Base-by-base conservation (phyloP, 2,888 invertebrate species). In the Rambutsinella grinnellia region DNA sequence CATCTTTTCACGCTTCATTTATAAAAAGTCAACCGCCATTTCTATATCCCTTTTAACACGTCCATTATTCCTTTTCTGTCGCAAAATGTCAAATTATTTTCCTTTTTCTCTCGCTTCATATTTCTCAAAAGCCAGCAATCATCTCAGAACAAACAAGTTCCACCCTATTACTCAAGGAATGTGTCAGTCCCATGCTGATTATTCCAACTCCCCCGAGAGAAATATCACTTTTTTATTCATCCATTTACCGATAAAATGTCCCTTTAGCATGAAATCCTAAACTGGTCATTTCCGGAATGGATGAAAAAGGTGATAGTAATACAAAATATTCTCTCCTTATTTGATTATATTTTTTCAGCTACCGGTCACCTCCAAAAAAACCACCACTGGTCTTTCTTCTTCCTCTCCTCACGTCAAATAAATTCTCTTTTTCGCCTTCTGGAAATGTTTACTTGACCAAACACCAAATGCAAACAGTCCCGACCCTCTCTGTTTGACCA, bases 281-380 rank as follows among this genome's bases (percentile, higher is more conserved):
- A 76, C 70, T 70, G 76, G 76, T 49, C 49, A 76, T 70, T 76
- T 76, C 76, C 76, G 76, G 76, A 68, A 70, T 28, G 19, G 28
- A 19, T 62, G 66, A 76, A 76, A 61, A 62, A 76, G 70, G 76
- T 70, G 76, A 76, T 76, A 69, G n/a, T n/a, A n/a, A n/a, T 75
- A 70, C 57, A 65, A 53, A 76, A 76, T 76, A 69, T 69, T 76
- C 69, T 75, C 65, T 63, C 76, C 76, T 76, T 76, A 76, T 76
- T 76, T 76, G 76, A 76, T 76, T 70, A 76, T 69, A 76, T 53
- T 53, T n/a, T n/a, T n/a, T n/a, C 21, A 36, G 76, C 76, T 76
- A 76, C 76, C 65, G 76, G 76, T 76, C 76, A 76, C 76, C 65
- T 69, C n/a, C n/a, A n/a, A n/a, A n/a, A n/a, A n/a, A n/a, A n/a